Conservation (phyloP, 1,140 invertebrate genomes). For the Amyelois transitella region DNA sequence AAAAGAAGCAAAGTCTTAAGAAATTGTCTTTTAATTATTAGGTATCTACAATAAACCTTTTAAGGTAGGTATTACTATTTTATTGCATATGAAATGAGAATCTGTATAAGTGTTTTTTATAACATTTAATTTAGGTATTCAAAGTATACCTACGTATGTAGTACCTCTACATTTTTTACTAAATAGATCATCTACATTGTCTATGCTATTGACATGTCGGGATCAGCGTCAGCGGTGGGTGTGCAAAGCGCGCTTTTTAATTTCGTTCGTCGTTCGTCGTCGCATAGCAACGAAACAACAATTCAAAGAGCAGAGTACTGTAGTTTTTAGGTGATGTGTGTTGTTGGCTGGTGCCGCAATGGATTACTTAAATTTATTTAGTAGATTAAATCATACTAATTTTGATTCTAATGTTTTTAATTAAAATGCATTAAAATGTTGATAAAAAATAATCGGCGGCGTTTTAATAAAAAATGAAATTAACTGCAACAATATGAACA, state of each 20-base stretch:
- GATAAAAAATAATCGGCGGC: not conserved
- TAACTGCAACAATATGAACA: not conserved
- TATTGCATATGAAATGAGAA: too few relatives aligned
- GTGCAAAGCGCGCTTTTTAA: slow-evolving; percentile 8
- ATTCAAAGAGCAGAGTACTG: slow-evolving; percentile 41
- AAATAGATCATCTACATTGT: not conserved
- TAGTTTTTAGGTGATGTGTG: slow-evolving; percentile 30
- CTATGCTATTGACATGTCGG: not conserved
- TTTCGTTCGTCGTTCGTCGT: too few relatives aligned
- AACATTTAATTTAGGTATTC: not conserved
- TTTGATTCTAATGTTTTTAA: not conserved
- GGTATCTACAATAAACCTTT: too few relatives aligned
- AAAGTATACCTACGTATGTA: too few relatives aligned
- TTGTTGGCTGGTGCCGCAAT: slow-evolving; percentile 21
- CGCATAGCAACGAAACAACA: slow-evolving; percentile 57
- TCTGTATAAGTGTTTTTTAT: not conserved
- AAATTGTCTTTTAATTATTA: too few relatives aligned
- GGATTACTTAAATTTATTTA: slow-evolving; percentile 2
- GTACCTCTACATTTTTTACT: not conserved
- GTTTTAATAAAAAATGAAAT: not conserved
- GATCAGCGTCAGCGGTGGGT: not conserved
- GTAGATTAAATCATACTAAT: not conserved
- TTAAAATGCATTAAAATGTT: not conserved
- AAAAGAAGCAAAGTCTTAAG: too few relatives aligned
- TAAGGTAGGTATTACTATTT: too few relatives aligned